These are phyloP conservation scores for Cathartes aura DNA, from an alignment of 2,113 vertebrate species.

Conservation along the genomic window DNA sequence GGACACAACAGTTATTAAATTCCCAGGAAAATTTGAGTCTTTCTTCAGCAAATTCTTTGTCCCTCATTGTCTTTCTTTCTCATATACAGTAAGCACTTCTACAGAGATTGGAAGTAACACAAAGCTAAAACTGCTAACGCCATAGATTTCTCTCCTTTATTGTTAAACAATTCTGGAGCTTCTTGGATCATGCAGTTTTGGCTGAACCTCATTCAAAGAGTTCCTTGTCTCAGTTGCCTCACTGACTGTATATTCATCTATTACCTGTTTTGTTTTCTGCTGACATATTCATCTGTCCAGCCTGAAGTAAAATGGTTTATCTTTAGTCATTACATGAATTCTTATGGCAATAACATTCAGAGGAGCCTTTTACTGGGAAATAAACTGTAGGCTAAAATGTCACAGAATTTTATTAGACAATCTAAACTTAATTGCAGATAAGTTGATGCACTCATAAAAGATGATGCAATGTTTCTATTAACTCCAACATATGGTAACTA, in stretches of 20 bases:
- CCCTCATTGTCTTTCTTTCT: not conserved
- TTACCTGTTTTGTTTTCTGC: not conserved
- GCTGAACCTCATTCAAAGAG: not conserved
- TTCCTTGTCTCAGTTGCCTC: not conserved
- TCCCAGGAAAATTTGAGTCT: not conserved
- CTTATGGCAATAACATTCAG: slow-evolving; percentile 58
- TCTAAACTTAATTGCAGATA: slow-evolving; percentile 78
- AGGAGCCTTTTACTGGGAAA: slow-evolving; percentile 68
- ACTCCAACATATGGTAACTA: slow-evolving; percentile 31
- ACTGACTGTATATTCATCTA: not conserved
- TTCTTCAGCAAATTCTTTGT: not conserved
- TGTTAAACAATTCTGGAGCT: not conserved
- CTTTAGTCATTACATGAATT: slow-evolving; percentile 34
- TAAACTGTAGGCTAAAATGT: slow-evolving; percentile 78
- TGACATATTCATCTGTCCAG: slow-evolving; percentile 44
- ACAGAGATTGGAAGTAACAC: not conserved
- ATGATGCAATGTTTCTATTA: slow-evolving; percentile 64
- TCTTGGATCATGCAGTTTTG: not conserved
- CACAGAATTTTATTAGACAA: slow-evolving; percentile 78
- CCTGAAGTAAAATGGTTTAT: slow-evolving; percentile 46
- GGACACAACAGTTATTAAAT: not conserved
- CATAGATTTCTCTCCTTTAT: not conserved
- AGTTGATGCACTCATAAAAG: slow-evolving; percentile 75
- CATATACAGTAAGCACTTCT: not conserved
- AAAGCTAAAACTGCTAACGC: not conserved